Base-by-base conservation (phyloP, 2,888 invertebrate genomes). In the Zelleria hepariella region DNA sequence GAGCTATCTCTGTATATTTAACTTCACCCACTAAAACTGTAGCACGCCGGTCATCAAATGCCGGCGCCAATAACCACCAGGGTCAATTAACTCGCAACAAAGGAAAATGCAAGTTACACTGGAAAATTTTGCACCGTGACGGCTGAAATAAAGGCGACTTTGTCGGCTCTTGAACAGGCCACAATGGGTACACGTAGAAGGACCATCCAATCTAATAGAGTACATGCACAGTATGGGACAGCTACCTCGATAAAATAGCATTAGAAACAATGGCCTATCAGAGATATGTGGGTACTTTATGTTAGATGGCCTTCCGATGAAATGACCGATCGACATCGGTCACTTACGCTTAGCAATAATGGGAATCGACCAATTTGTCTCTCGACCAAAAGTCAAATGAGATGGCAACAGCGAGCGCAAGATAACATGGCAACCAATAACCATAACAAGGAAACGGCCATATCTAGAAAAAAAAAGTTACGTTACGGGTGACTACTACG, bases 141-240 rank as follows among this genome's bases (percentile, higher is more conserved):
- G 23, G 53, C 6, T 15, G 53, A 53, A 53, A 53, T 53, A 53
- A 53, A 53, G 53, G 53, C 53, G 25, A 25, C n/a, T 53, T 53
- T 53, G 25, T 53, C n/a, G 23, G 53, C 25, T 10, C 6, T 53
- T 53, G 23, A 53, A 24, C 53, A 42, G 1, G 32, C 32, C 15
- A 4, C 10, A 15, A 15, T 10, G 32, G 15, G 15, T 42, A 42
- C 10, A 15, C 5, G 32, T 42, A 42, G 32, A 42, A 42, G 32
- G 10, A 32, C 10, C 32, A 42, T 42, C 10, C 32, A 32, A 4
- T 4, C 32, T 32, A 32, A 2, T 5, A 2, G 32, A 32, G 32
- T 10, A 2, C 10, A 32, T 6, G 10, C 7, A 5, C 32, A 32
- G 7, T 10, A 2, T 6, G 7, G 5, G 7, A 5, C 7, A 5